Percentiles rank a stretch among this genome's conserved stretches.
Evolutionary conservation across 2,113 vertebrate genomes (phyloP).

Genomic region (Pantherophis guttatus): DNA sequence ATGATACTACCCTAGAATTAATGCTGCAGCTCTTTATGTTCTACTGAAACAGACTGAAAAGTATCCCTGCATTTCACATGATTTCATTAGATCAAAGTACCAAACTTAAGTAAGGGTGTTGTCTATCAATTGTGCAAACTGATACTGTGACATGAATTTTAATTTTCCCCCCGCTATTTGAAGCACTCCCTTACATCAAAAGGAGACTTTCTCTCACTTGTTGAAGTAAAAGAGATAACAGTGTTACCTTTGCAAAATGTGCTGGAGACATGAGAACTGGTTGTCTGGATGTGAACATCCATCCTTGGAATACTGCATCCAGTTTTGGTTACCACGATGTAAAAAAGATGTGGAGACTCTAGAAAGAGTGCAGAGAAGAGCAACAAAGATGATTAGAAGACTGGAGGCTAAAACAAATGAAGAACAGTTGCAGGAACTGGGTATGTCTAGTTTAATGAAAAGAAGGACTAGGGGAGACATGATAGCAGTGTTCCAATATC

Average conservation of each 20-base stretch:
- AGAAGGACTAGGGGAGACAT: too few relatives aligned
- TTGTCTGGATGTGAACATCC: fast-evolving
- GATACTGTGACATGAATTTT: neutral
- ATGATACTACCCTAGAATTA: neutral
- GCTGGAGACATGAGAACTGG: neutral
- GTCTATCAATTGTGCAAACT: fast-evolving
- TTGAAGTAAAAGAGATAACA: fast-evolving
- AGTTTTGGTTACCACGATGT: too few relatives aligned
- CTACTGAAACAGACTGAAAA: neutral
- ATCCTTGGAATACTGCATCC: neutral
- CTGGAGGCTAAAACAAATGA: too few relatives aligned
- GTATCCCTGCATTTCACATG: neutral
- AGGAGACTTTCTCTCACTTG: neutral
- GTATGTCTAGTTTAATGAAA: too few relatives aligned
- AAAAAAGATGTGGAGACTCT: too few relatives aligned
- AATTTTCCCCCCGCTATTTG: neutral
- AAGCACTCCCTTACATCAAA: neutral
- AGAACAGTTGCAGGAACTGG: too few relatives aligned
- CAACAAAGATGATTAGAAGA: too few relatives aligned
- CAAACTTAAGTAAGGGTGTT: neutral
- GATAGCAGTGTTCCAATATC: too few relatives aligned
- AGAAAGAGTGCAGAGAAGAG: too few relatives aligned
- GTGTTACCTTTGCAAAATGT: neutral
- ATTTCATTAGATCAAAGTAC: neutral
- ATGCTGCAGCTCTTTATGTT: neutral